Conservation (phyloP, 2,113 vertebrate species). For the Bufo gargarizans region DNA sequence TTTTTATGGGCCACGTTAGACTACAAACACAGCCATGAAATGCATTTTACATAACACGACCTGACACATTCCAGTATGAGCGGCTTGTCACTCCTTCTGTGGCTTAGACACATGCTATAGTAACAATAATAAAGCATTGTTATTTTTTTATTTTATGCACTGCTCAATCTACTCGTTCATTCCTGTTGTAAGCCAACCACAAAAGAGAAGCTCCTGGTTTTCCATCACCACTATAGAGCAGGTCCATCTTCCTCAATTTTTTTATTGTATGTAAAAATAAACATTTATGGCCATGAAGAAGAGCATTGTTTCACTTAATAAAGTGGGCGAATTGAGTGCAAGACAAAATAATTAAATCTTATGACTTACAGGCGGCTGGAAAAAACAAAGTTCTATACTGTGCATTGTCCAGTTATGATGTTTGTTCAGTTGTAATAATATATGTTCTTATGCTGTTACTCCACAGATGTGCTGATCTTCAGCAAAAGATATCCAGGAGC, state of each 20-base stretch:
- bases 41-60: not conserved
- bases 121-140: not conserved
- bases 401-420: not conserved
- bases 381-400: not conserved
- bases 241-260: not conserved
- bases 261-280: not conserved
- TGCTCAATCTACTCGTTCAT: not conserved
- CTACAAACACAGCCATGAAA: not conserved
- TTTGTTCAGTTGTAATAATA: slow-evolving; percentile 40
- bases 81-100: not conserved
- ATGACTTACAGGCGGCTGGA: not conserved
- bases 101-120: not conserved
- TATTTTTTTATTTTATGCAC: not conserved
- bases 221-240: not conserved
- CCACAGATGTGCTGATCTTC: not conserved
- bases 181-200: not conserved
- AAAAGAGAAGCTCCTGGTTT: not conserved
- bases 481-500: not conserved
- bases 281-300: not conserved
- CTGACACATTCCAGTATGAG: not conserved
- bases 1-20: not conserved
- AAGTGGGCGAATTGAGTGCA: not conserved
- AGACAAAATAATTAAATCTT: slow-evolving; percentile 33
- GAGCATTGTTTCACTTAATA: not conserved
- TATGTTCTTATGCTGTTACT: not conserved